Conservation (phyloP, 2,797 vertebrate genomes). For the Hozukius guyotensis region DNA sequence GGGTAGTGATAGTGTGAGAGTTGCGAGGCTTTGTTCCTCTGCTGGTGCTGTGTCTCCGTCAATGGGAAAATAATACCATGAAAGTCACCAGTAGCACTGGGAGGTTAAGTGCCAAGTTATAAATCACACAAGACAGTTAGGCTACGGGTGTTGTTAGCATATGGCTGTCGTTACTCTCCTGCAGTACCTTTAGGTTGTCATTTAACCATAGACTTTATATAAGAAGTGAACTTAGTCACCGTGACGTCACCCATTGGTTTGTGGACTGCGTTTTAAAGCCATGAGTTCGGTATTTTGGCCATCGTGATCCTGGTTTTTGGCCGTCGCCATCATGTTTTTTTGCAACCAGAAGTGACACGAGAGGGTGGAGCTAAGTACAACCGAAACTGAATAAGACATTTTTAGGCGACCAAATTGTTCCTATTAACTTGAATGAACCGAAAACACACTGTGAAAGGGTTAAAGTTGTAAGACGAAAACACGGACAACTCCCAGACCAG, state of each 20-base stretch:
- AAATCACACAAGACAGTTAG: conserved; percentile 61
- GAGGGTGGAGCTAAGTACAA: neutral
- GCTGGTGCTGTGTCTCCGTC: conserved; percentile 19
- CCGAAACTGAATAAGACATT: accelerated
- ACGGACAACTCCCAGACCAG: too few species aligned
- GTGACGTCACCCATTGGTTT: neutral
- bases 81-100: conserved; percentile 52
- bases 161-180: conserved; percentile 9
- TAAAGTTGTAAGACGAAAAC: too few species aligned
- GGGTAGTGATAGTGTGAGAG: conserved; percentile 13
- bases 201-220: neutral
- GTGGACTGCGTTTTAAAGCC: neutral
- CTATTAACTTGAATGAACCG: too few species aligned
- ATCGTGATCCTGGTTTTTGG: neutral
- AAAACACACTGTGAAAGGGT: too few species aligned
- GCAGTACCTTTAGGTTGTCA: neutral
- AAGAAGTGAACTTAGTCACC: neutral
- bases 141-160: conserved; percentile 16
- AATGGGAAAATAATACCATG: conserved; percentile 26
- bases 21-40: conserved; percentile 36
- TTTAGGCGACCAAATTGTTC: too few species aligned
- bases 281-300: neutral
- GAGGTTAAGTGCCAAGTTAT: conserved; percentile 68
- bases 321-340: neutral
- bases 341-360: neutral